Base-by-base conservation (phyloP, 2,888 invertebrate species). In the Apamea sordens region DNA sequence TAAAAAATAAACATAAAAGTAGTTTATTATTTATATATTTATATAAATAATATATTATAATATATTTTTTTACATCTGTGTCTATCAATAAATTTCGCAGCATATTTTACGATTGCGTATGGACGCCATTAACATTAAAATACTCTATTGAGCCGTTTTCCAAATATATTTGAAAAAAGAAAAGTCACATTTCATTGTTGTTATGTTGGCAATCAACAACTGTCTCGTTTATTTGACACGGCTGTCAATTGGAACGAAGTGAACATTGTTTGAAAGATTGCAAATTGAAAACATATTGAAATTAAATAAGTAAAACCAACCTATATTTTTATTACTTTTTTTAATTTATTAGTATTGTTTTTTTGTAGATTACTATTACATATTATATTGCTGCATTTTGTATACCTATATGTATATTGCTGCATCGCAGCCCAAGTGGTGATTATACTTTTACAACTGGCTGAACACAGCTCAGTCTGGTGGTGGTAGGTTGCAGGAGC, bases 211-310 rank as follows among this genome's bases (percentile, higher is more conserved):
- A 82, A 63, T 70, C 63, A 41, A 56, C 8, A 36, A 67, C 65
- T 79, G 86, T 80, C 80, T 63, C 86, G 76, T 83, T 86, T 80
- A 84, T 86, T 85, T 91, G 91, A 90, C 88, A 89, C 84, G 83
- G 70, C 80, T 83, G 91, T 90, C 91, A 91, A 90, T 88, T 86
- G 80, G 59, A 83, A 75, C 83, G 79, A 70, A 72, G 71, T 79
- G 85, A 82, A 72, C 77, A 86, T 84, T 87, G 74, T 79, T 85
- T 86, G 73, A 80, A 83, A 78, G 76, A 89, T 86, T 86, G 47
- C 44, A 75, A 86, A 80, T 77, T 64, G 61, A 73, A 77, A 61
- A 79, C 15, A 64, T 61, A 63, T 47, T 8, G 5, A 28, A 21
- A 73, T 44, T 47, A 61, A 28, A 44, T 28, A 24, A 36, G 47